A percentile compares a stretch with the other conserved stretches of the same genome.
phyloP scores from a whole-genome alignment of 1,140 invertebrate genomes.

The Nomia melanderi region DNA sequence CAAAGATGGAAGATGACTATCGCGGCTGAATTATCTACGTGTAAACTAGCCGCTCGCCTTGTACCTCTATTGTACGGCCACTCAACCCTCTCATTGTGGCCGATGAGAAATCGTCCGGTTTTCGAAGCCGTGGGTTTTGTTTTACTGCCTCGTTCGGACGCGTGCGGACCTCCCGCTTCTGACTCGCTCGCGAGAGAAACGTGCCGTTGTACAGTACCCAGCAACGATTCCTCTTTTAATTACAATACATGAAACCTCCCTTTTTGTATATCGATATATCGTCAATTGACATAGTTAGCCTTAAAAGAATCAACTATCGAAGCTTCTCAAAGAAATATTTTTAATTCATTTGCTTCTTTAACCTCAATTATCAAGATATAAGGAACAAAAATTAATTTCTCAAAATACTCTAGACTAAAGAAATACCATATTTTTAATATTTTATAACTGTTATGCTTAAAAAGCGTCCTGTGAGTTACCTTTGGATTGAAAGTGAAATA shows the following conservation, averaged over 20 bases:
- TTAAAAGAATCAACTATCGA: no score
- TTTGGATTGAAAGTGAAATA: no score
- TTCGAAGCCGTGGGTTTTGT: constrained; percentile 58
- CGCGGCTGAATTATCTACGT: constrained; percentile 66
- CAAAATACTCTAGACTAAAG: no score
- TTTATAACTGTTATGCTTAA: no score
- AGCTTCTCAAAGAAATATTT: no score
- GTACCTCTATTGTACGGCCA: constrained; percentile 60
- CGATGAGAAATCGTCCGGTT: constrained; percentile 63
- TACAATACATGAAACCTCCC: neutral
- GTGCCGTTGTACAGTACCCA: neutral
- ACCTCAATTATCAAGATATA: no score
- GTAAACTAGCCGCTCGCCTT: constrained; percentile 63
- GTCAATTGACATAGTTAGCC: no score
- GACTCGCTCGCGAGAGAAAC: constrained; percentile 12
- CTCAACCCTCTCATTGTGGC: constrained; percentile 65
- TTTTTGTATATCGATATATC: no score
- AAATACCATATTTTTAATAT: no score
- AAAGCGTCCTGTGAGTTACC: no score
- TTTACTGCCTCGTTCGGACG: constrained; percentile 51
- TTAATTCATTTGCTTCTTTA: no score
- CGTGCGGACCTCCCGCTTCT: constrained; percentile 56
- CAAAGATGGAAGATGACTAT: constrained; percentile 62
- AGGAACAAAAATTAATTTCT: no score
- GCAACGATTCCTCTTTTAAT: neutral